Evolutionary conservation across 2,113 vertebrate genomes (phyloP).

Genomic region (Dasypus novemcinctus): DNA sequence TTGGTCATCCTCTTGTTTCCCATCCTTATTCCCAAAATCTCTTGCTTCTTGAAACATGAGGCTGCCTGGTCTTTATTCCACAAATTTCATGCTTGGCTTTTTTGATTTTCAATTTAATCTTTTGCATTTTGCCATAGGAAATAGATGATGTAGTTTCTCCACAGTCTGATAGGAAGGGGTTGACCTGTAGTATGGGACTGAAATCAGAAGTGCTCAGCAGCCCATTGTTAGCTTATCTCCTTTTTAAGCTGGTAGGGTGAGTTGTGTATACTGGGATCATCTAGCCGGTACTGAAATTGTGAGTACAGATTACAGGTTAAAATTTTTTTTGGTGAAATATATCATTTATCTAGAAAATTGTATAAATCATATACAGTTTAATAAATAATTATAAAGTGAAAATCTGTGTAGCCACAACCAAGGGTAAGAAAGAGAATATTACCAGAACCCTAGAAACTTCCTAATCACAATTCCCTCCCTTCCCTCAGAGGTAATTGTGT

Average conservation of each 20-base stretch:
- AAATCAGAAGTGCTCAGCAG: neutral
- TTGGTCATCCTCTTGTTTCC: neutral
- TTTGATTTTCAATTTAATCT: neutral
- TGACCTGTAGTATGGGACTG: neutral
- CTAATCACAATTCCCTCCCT: neutral
- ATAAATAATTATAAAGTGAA: constrained; percentile 19
- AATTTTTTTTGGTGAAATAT: neutral
- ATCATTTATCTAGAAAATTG: constrained; percentile 28
- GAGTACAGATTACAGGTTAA: neutral
- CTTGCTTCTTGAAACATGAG: neutral
- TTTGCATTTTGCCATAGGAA: neutral
- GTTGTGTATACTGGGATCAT: neutral
- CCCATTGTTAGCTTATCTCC: neutral
- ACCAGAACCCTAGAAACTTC: neutral
- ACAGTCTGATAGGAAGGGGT: neutral
- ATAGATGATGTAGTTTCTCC: neutral
- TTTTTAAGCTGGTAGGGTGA: neutral
- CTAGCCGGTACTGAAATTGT: neutral
- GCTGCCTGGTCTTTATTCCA: neutral
- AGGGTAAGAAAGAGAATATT: neutral
- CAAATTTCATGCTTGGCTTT: neutral
- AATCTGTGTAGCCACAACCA: neutral
- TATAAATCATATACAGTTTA: neutral
- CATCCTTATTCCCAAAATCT: neutral
- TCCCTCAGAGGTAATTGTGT: neutral